phyloP scores from a whole-genome alignment of 2,113 vertebrate genomes.

The human region GRCh38 chr17:73539501-73540000 shows the following conservation, averaged over 20 bases:
- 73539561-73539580: background rate
- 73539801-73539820: background rate
- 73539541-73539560: background rate
- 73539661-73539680: fast-evolving
- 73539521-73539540: fast-evolving
- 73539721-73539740: background rate
- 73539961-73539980: fast-evolving
- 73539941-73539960: background rate
- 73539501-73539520: too few species aligned
- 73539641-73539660: background rate
- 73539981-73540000: fast-evolving
- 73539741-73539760: background rate
- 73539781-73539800: background rate
- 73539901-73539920: fast-evolving
- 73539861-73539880: fast-evolving
- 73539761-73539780: fast-evolving
- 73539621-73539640: background rate
- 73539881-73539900: fast-evolving
- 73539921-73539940: fast-evolving
- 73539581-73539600: fast-evolving
- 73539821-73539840: fast-evolving
- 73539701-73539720: background rate
- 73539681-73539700: background rate
- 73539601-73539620: background rate
- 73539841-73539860: background rate